Evolutionary conservation across 2,113 vertebrate species (phyloP).

Genomic region (Brevimyrus niger): DNA sequence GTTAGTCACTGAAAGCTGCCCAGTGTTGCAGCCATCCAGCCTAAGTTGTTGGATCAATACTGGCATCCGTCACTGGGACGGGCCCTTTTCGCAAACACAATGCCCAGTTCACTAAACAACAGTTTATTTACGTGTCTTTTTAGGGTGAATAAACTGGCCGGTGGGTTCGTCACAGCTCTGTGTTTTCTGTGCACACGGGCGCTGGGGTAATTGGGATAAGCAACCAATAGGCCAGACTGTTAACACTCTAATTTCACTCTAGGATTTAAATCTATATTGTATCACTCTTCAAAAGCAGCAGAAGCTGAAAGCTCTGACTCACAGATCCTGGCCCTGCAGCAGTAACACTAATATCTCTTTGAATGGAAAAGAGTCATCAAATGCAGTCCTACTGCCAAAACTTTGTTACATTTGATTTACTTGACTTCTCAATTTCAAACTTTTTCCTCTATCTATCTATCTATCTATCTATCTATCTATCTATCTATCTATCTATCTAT

Average conservation of each 20-base stretch:
- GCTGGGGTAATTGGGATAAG: slow-evolving; percentile 31
- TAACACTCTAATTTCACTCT: neutral
- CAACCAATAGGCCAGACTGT: slow-evolving; percentile 9
- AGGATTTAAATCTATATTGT: neutral
- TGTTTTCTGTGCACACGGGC: slow-evolving; percentile 2
- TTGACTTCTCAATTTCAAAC: neutral
- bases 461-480: neutral
- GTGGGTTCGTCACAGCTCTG: neutral
- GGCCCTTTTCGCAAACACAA: slow-evolving; percentile 55
- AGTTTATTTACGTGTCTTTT: slow-evolving; percentile 55
- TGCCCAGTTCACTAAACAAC: slow-evolving; percentile 56
- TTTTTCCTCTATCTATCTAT: neutral
- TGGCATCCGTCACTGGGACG: slow-evolving; percentile 59
- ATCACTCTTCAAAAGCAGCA: neutral
- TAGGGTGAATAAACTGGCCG: slow-evolving; percentile 53
- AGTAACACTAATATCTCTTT: neutral
- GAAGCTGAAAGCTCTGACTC: neutral
- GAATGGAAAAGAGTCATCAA: neutral
- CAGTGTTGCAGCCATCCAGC: slow-evolving; percentile 53
- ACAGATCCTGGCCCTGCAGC: neutral
- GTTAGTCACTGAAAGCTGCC: slow-evolving; percentile 54
- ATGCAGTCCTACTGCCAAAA: neutral
- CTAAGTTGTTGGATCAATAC: slow-evolving; percentile 63
- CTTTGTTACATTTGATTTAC: neutral
- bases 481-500: neutral